Base-by-base conservation (phyloP, 2,888 invertebrate species). In the Rhyacophila evoluta region DNA sequence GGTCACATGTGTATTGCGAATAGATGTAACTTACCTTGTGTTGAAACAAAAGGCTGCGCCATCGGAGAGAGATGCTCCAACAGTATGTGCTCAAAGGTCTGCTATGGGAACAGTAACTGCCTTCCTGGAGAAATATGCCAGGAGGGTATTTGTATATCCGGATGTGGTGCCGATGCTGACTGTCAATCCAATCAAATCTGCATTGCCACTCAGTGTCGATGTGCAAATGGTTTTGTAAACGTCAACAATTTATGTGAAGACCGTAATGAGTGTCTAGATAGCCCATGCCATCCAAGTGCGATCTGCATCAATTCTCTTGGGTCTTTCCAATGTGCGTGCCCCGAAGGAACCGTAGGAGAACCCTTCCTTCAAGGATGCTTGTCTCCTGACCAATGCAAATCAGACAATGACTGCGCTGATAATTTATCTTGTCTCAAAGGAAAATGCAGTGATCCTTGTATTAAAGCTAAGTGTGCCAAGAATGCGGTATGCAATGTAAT, bases 61-160 rank as follows among this genome's bases (percentile, higher is more conserved):
- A 91, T 94, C 55, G 97, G 97, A 11, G 97, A 97, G 87, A 92
- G 94, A 80, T 97, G 97, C 84, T 91, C 91, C 79, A 93, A 94
- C 83, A 93, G 92, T 82, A 91, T 94, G 82, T 97, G 97, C 84
- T 91, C 93, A 19, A 97, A 96, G 89, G 92, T 97, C 37, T 97
- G 97, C 85, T 96, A 96, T 85, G 93, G 95, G 8, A 96, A 96
- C 85, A 95, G 95, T 84, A 97, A 97, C 85, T 97, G 97, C 84
- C 89, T 97, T 83, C 94, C 95, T 1, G 97, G 97, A 72, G 97
- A 97, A 88, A 93, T 97, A 79, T 97, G 97, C 84, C 92, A 92
- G 82, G 92, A 93, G 81, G 96, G 97, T 74, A 91, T 93, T 55
- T 97, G 97, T 84, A 92, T 94, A 84, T 91, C 94, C 1, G 97